These are phyloP conservation scores for Protonemura montana DNA, from an alignment of 2,888 invertebrate genomes.

Conservation along the genomic window DNA sequence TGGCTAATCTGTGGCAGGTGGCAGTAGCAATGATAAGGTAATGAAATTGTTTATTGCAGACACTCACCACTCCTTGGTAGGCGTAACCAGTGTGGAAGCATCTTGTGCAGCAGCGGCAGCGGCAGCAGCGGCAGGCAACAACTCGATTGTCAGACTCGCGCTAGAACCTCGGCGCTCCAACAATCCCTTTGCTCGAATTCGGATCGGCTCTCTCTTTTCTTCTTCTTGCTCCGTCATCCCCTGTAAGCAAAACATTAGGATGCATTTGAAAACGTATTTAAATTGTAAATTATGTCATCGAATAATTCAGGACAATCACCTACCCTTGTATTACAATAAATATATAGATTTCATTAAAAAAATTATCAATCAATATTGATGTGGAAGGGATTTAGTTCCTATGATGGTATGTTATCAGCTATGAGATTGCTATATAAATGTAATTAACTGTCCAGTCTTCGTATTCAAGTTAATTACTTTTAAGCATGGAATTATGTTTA, in stretches of 20 bases:
- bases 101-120: conserved; percentile 49
- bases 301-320: no score
- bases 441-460: no score
- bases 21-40: background rate
- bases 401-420: no score
- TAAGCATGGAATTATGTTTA: conserved; percentile 39
- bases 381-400: no score
- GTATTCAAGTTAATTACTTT: no score
- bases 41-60: background rate
- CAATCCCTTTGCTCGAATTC: conserved; percentile 70
- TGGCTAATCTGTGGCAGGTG: background rate
- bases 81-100: conserved; percentile 60
- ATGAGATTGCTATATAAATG: no score
- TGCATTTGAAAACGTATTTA: conserved; percentile 33
- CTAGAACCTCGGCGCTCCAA: conserved; percentile 89
- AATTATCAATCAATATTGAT: no score
- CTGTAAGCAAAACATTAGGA: conserved; percentile 29
- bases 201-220: conserved; percentile 60
- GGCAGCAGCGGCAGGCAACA: conserved; percentile 62
- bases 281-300: conserved; percentile 37
- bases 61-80: conserved; percentile 64
- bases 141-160: conserved; percentile 86
- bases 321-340: no score
- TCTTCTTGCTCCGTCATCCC: conserved; percentile 47
- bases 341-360: no score